Conservation (phyloP, 2,888 invertebrate species). For the Barypeithes pellucidus region DNA sequence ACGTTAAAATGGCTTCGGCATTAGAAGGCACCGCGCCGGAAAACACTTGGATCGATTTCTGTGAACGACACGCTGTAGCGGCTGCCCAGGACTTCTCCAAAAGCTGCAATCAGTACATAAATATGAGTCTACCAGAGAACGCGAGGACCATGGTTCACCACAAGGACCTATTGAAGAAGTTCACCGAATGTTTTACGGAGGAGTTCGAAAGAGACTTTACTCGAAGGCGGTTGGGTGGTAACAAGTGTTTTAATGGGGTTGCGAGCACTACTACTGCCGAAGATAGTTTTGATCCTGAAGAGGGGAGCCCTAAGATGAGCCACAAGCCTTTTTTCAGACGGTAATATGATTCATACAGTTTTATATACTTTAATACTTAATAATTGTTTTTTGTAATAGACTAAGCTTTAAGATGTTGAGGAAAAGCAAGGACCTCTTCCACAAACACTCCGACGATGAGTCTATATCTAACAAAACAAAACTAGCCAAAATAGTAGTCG, state of each 20-base stretch:
- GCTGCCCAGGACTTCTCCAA: constrained; percentile 92
- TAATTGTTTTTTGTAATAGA: constrained; percentile 58
- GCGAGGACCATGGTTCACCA: constrained; percentile 80
- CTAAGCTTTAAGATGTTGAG: constrained; percentile 92
- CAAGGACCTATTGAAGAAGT: constrained; percentile 86
- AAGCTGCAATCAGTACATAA: constrained; percentile 86
- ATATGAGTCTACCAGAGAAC: constrained; percentile 79
- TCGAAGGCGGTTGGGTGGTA: constrained; percentile 72
- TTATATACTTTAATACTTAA: neutral
- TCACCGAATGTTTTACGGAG: constrained; percentile 87
- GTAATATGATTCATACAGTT: constrained; percentile 54
- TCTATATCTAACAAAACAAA: constrained; percentile 84
- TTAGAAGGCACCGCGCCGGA: constrained; percentile 42
- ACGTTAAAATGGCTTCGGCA: constrained; percentile 48
- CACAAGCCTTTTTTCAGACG: constrained; percentile 90
- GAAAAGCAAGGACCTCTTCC: constrained; percentile 88
- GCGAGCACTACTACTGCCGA: constrained; percentile 59
- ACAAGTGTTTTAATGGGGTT: constrained; percentile 69
- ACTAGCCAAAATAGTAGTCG: constrained; percentile 92
- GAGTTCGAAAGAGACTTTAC: constrained; percentile 88
- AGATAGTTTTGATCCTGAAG: constrained; percentile 81
- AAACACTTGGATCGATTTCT: constrained; percentile 83
- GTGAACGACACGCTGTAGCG: constrained; percentile 88
- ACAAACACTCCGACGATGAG: constrained; percentile 93
- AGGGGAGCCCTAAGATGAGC: constrained; percentile 84